Conservation (phyloP, 2,888 invertebrate species). For the Lasioglossum figueresi region DNA sequence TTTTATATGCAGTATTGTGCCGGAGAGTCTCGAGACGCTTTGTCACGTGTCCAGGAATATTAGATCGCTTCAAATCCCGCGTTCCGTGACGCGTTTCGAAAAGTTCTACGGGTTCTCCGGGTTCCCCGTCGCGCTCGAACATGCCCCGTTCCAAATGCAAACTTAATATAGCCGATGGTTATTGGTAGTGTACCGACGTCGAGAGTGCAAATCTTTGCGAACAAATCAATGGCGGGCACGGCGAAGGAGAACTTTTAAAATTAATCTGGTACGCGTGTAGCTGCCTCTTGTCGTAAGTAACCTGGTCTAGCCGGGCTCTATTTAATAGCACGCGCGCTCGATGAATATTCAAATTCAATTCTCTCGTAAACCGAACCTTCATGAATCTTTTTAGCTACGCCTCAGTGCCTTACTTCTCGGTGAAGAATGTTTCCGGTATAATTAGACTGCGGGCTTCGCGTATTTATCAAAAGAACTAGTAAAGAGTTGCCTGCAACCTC, state of each 20-base stretch:
- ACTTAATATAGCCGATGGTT: not conserved
- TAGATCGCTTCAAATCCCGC: not conserved
- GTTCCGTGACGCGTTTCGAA: slow-evolving; percentile 2
- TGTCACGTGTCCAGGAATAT: slow-evolving; percentile 24
- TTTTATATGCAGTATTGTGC: slow-evolving; percentile 6
- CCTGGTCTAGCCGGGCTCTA: not conserved
- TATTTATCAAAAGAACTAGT: too few species aligned
- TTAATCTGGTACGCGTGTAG: not conserved
- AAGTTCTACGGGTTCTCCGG: not conserved
- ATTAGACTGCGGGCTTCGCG: too few species aligned
- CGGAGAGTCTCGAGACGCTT: slow-evolving; percentile 9
- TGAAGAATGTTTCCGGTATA: not conserved
- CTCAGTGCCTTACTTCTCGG: not conserved
- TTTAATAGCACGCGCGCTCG: not conserved
- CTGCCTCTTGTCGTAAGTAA: not conserved
- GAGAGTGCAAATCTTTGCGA: not conserved
- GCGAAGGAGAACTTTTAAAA: not conserved
- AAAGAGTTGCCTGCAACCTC: too few species aligned
- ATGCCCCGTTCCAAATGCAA: slow-evolving; percentile 5
- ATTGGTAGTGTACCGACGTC: not conserved
- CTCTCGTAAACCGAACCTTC: not conserved
- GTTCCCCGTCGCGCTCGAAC: not conserved
- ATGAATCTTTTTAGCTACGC: not conserved
- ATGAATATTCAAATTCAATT: slow-evolving; percentile 9
- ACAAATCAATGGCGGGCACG: not conserved